Conservation (phyloP, 1,140 invertebrate genomes). For the Asobara japonica region DNA sequence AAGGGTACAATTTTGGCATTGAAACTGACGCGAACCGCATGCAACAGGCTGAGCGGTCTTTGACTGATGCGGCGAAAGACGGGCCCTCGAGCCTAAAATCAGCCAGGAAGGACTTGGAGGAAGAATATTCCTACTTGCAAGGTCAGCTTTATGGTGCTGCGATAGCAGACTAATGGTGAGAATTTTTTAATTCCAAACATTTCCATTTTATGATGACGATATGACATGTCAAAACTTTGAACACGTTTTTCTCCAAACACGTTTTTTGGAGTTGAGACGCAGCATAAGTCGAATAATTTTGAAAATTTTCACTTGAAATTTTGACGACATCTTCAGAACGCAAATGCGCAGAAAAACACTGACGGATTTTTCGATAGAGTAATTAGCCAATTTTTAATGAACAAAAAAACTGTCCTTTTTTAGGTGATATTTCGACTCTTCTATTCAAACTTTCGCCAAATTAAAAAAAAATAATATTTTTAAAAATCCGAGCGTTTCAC, state of each 20-base stretch:
- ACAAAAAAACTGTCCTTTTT: too few relatives aligned
- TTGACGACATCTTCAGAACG: too few relatives aligned
- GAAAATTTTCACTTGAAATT: too few relatives aligned
- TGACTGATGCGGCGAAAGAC: slow-evolving; percentile 21
- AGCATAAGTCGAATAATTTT: too few relatives aligned
- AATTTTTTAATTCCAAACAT: neutral
- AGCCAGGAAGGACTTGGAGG: slow-evolving; percentile 16
- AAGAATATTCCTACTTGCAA: neutral
- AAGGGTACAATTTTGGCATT: slow-evolving; percentile 29
- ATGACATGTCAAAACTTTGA: slow-evolving; percentile 13
- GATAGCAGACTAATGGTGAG: slow-evolving; percentile 1
- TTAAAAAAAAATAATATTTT: too few relatives aligned
- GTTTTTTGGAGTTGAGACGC: neutral
- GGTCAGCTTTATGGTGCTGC: neutral
- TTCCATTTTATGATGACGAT: neutral
- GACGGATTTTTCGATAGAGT: too few relatives aligned
- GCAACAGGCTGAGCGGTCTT: slow-evolving; percentile 19
- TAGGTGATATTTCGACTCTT: too few relatives aligned
- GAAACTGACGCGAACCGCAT: slow-evolving; percentile 27
- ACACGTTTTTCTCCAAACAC: slow-evolving; percentile 2
- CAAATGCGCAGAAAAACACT: too few relatives aligned
- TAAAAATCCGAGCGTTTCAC: too few relatives aligned
- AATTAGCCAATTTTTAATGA: too few relatives aligned
- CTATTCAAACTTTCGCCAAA: too few relatives aligned
- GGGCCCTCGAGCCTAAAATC: slow-evolving; percentile 23